phyloP scores from a whole-genome alignment of 1,140 invertebrate species.

The Drosophila lowei region DNA sequence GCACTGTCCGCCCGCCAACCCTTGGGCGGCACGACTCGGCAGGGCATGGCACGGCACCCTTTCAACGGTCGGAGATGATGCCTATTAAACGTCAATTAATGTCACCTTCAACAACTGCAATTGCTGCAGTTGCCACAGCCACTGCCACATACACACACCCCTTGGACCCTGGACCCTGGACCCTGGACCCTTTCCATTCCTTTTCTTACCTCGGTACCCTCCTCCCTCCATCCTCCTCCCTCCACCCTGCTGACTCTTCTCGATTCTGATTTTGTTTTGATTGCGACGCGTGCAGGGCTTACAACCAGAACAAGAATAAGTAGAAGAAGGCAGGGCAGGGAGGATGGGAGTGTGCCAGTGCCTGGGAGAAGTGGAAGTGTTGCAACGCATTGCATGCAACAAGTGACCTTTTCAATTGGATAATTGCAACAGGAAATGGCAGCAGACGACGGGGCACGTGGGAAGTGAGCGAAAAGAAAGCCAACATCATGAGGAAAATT shows the following conservation, averaged over 20 bases:
- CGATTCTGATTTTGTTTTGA: conserved; percentile 62
- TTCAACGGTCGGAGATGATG: conserved; percentile 26
- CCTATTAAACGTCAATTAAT: conserved; percentile 79
- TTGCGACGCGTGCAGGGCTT: conserved; percentile 62
- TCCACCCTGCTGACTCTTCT: neutral
- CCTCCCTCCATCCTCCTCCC: no score
- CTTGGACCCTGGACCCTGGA: neutral
- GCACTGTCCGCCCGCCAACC: conserved; percentile 10
- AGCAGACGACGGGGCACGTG: no score
- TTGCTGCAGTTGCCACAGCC: conserved; percentile 36
- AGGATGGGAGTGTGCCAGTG: no score
- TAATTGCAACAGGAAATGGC: no score
- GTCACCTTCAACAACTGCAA: conserved; percentile 76
- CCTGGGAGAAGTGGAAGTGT: conserved; percentile 11
- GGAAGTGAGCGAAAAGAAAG: no score
- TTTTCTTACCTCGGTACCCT: conserved; percentile 7
- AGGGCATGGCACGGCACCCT: neutral
- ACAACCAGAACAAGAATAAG: neutral
- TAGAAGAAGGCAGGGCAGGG: neutral
- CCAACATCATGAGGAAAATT: no score
- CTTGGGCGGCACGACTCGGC: neutral
- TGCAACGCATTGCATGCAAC: conserved; percentile 40
- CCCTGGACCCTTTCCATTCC: neutral
- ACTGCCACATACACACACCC: neutral
- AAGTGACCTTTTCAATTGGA: conserved; percentile 23